These are phyloP conservation scores for Trachelus troglodyta DNA, from an alignment of 2,888 invertebrate genomes.

Conservation along the genomic window DNA sequence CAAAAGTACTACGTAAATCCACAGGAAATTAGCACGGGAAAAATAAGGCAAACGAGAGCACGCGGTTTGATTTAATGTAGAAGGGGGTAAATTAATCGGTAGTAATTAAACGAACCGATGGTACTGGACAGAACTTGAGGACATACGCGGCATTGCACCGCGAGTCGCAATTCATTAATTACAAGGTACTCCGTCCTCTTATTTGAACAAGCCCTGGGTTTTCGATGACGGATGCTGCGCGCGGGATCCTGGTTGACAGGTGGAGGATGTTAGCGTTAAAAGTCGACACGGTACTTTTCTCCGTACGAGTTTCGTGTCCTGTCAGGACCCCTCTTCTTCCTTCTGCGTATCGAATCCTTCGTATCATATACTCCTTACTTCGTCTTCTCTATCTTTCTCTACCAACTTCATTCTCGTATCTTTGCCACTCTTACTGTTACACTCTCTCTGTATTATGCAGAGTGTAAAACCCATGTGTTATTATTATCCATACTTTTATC, in stretches of 20 bases:
- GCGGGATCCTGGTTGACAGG: constrained; percentile 10
- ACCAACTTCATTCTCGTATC: not conserved
- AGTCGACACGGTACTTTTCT: constrained; percentile 2
- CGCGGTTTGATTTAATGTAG: not conserved
- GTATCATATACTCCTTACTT: not conserved
- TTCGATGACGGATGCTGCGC: not conserved
- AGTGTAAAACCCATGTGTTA: not conserved
- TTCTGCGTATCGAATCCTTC: not conserved
- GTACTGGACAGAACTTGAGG: not conserved
- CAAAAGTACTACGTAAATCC: not conserved
- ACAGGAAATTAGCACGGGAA: not conserved
- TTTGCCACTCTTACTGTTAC: not conserved
- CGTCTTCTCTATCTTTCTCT: not conserved
- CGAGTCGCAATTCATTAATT: constrained; percentile 9
- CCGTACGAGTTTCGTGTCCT: constrained; percentile 7
- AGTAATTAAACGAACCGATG: not conserved
- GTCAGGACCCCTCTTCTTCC: constrained; percentile 5
- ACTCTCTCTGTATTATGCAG: not conserved
- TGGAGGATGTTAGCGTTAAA: constrained; percentile 3
- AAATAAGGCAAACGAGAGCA: not conserved
- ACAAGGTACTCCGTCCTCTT: not conserved
- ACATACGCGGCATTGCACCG: not conserved
- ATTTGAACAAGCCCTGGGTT: not conserved
- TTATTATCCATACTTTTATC: not conserved
- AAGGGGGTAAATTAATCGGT: not conserved